phyloP scores from a whole-genome alignment of 2,797 vertebrate genomes.

The Eurystomus glaucurus region DNA sequence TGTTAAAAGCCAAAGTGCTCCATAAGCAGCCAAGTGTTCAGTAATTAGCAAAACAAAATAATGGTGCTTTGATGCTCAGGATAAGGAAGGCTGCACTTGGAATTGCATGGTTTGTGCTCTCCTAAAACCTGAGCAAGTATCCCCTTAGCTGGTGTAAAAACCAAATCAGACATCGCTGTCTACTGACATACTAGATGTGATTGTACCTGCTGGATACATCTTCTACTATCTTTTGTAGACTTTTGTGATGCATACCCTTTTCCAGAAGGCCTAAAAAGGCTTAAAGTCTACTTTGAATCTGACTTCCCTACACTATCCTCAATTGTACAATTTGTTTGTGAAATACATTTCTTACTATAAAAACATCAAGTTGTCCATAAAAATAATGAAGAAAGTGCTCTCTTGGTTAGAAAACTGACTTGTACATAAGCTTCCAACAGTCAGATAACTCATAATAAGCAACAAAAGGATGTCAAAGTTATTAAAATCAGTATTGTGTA shows the following conservation, averaged over 20 bases:
- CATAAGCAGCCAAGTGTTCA: background rate
- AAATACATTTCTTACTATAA: background rate
- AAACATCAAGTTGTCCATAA: background rate
- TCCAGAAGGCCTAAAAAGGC: background rate
- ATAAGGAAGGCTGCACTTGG: background rate
- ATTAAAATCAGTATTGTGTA: background rate
- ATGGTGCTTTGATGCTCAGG: background rate
- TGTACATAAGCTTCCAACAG: background rate
- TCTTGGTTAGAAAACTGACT: background rate
- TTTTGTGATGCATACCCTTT: background rate
- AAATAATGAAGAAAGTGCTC: background rate
- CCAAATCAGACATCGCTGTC: background rate
- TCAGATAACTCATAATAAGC: background rate
- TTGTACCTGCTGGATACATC: background rate
- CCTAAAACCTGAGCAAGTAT: background rate
- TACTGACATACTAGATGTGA: background rate
- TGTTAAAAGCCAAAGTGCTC: background rate
- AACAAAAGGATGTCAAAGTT: background rate
- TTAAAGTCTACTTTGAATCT: background rate
- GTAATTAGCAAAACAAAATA: background rate
- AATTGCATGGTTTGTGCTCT: background rate
- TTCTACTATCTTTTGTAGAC: background rate
- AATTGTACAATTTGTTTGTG: background rate
- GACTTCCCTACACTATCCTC: background rate
- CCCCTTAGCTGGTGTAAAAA: background rate